Conservation (phyloP, 1,140 invertebrate genomes). For the Gryllus bimaculatus region DNA sequence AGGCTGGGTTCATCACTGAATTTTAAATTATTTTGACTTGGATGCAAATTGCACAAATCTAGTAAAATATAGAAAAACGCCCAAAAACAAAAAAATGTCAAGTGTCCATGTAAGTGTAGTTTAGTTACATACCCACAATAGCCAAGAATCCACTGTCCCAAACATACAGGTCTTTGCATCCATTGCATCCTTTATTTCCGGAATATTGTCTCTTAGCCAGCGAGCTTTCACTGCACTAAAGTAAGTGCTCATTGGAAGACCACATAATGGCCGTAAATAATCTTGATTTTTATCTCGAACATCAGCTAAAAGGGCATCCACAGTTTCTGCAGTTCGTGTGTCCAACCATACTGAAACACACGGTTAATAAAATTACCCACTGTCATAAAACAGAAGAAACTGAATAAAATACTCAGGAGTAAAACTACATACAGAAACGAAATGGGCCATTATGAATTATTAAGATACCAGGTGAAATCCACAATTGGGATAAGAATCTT, state of each 20-base stretch:
- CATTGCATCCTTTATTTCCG: slow-evolving; percentile 66
- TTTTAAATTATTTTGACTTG: background rate
- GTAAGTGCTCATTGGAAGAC: slow-evolving; percentile 89
- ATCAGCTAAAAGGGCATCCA: slow-evolving; percentile 66
- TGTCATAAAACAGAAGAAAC: background rate
- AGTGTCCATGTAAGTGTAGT: background rate
- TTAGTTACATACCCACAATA: slow-evolving; percentile 67
- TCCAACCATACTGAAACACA: slow-evolving; percentile 64
- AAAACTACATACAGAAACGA: background rate
- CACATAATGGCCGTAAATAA: slow-evolving; percentile 70
- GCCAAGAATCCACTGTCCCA: slow-evolving; percentile 93
- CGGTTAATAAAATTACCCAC: background rate
- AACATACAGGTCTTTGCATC: slow-evolving; percentile 69
- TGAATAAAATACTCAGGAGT: background rate
- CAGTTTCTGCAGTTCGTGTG: slow-evolving; percentile 74
- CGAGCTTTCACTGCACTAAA: slow-evolving; percentile 87
- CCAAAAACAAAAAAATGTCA: background rate
- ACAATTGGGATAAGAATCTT: too few relatives aligned
- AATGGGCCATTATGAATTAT: background rate
- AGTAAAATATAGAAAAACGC: background rate
- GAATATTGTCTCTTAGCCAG: slow-evolving; percentile 88
- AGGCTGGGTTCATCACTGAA: background rate
- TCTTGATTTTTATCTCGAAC: slow-evolving; percentile 64
- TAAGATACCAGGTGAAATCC: background rate
- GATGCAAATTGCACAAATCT: background rate